phyloP scores from a whole-genome alignment of 2,113 vertebrate genomes.

The Balaeniceps rex region DNA sequence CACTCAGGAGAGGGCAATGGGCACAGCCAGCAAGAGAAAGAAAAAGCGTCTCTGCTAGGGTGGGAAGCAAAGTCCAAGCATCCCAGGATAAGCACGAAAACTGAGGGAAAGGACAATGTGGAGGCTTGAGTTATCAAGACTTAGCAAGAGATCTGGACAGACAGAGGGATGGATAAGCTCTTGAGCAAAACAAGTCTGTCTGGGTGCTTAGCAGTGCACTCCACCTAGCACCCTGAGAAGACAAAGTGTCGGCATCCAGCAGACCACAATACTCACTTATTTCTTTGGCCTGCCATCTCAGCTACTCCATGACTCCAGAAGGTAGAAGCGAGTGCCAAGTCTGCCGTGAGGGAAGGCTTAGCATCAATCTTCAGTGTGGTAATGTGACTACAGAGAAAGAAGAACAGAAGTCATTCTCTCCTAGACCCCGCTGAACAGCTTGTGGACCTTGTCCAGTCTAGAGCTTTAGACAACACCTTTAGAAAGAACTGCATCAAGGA shows the following conservation, averaged over 20 bases:
- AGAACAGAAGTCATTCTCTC: background rate
- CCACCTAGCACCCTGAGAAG: background rate
- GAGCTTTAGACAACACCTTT: background rate
- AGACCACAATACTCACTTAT: conserved; percentile 84
- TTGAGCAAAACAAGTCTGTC: background rate
- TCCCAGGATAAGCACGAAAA: background rate
- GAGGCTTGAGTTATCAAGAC: background rate
- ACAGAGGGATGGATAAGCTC: background rate
- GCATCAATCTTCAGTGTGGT: conserved; percentile 92
- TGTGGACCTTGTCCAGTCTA: background rate
- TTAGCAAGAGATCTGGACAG: background rate
- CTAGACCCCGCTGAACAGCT: background rate
- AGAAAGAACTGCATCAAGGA: background rate
- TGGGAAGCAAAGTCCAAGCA: background rate
- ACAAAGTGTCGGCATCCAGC: background rate
- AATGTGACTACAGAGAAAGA: conserved; percentile 82
- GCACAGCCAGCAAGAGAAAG: background rate
- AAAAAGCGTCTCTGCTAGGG: background rate
- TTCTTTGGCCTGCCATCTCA: conserved; percentile 94
- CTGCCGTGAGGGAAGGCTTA: conserved; percentile 80
- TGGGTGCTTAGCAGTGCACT: background rate
- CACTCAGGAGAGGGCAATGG: background rate
- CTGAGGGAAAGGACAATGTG: background rate
- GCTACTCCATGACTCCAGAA: conserved; percentile 91
- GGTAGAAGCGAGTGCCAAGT: conserved; percentile 70